Base-by-base conservation (phyloP, 2,888 invertebrate genomes). In the Hartigia nigra region DNA sequence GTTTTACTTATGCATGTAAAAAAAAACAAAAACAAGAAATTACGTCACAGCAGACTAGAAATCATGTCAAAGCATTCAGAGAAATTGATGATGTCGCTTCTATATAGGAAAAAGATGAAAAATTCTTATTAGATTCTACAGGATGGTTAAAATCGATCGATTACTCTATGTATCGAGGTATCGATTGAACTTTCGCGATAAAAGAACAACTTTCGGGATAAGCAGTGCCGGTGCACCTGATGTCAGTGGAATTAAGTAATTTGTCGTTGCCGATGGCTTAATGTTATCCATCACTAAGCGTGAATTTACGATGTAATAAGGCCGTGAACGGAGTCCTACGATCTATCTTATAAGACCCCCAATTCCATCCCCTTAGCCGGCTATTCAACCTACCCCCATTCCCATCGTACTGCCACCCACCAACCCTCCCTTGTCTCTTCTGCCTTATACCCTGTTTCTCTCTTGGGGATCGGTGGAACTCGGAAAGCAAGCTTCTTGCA, bases 261-360 rank as follows among this genome's bases (percentile, higher is more conserved):
- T 89, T 89, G 90, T 89, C 88, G 87, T 85, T 86, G 86, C 87
- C 86, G 87, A 88, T 88, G 87, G 88, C 87, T 89, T 86, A 88
- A 88, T 87, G 88, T 88, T 89, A 90, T 89, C 90, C 89, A 88
- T 89, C 88, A 88, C 87, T 87, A 83, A 84, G 83, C 82, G 85
- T 79, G 82, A 88, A 88, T 88, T 88, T 88, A 90, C 90, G 90
- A 87, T 87, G 88, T 89, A 89, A 90, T 89, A 90, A 90, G 86
- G 86, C 84, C 86, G 84, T 84, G 84, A 83, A 84, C 83, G 84
- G 82, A 86, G 85, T 87, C 84, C 85, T 82, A 84, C 88, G 87
- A 88, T 89, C 85, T 84, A 87, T 89, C 87, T 88, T 84, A 77
- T 78, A 74, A 81, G 82, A 83, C 77, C 81, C 79, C 69, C 74